A percentile compares a stretch with the other conserved stretches of the same genome.
Evolutionary conservation across 2,888 invertebrate genomes (phyloP).

Genomic region (Lysandra coridon): DNA sequence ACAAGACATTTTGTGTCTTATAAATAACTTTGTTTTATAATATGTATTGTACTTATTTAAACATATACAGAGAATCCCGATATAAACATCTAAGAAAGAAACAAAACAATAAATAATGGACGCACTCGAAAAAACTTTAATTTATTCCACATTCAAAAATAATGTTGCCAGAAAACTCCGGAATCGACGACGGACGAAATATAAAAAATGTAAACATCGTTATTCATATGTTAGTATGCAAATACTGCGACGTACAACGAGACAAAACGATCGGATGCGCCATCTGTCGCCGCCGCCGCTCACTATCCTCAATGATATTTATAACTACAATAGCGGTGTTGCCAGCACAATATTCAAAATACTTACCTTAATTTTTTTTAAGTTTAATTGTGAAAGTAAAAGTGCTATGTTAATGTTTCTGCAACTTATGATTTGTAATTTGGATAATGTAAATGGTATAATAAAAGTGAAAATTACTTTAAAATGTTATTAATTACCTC

Average conservation of each 20-base stretch:
- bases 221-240: constrained; percentile 25
- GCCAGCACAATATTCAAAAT: neutral
- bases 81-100: neutral
- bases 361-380: too few species aligned
- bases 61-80: neutral
- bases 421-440: neutral
- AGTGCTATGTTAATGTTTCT: neutral
- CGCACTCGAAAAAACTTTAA: neutral
- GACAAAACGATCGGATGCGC: constrained; percentile 43
- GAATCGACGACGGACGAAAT: constrained; percentile 16
- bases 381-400: neutral
- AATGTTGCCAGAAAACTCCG: constrained; percentile 19
- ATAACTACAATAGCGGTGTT: constrained; percentile 30
- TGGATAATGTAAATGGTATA: too few species aligned
- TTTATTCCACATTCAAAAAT: constrained; percentile 10
- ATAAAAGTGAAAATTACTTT: neutral
- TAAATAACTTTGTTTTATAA: neutral
- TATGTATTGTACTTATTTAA: too few species aligned
- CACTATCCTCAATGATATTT: constrained; percentile 40
- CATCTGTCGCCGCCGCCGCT: constrained; percentile 53
- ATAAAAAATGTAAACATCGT: constrained; percentile 27
- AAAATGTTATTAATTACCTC: neutral
- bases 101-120: neutral
- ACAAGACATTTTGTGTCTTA: neutral
- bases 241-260: constrained; percentile 18